Evolutionary conservation across 2,113 vertebrate genomes (phyloP).

Genomic region (Vulpes lagopus): DNA sequence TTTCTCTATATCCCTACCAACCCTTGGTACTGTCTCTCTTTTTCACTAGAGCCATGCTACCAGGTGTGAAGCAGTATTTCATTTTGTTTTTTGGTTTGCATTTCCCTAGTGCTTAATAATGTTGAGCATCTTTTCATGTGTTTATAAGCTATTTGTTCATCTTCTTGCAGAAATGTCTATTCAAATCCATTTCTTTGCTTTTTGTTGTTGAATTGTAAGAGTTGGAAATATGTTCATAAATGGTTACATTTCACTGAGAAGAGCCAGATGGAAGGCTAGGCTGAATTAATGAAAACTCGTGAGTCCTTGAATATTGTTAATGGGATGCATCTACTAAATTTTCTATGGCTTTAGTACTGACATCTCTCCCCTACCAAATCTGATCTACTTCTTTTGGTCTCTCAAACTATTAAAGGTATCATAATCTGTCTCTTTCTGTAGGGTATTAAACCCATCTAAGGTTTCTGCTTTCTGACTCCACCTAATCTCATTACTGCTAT

Average conservation of each 20-base stretch:
- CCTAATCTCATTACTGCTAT: background rate
- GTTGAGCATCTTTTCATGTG: background rate
- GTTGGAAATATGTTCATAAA: constrained; percentile 39
- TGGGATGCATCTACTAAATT: background rate
- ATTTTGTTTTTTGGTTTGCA: constrained; percentile 5
- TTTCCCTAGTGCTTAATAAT: background rate
- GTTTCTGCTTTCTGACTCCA: constrained; percentile 13
- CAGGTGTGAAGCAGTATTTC: background rate
- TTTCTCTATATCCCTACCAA: background rate
- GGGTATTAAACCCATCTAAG: background rate
- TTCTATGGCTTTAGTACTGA: background rate
- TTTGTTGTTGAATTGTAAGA: background rate
- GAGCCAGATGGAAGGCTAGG: background rate
- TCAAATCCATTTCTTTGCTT: background rate
- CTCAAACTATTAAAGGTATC: background rate
- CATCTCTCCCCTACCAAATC: background rate
- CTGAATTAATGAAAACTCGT: background rate
- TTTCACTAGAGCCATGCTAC: background rate
- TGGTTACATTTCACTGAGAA: constrained; percentile 16
- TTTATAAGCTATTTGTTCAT: background rate
- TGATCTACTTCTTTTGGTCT: background rate
- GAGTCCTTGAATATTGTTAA: constrained; percentile 12
- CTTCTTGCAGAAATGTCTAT: background rate
- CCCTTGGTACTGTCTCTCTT: background rate
- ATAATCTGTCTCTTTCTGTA: background rate